Base-by-base conservation (phyloP, 2,888 invertebrate species). In the Pterostichus niger region DNA sequence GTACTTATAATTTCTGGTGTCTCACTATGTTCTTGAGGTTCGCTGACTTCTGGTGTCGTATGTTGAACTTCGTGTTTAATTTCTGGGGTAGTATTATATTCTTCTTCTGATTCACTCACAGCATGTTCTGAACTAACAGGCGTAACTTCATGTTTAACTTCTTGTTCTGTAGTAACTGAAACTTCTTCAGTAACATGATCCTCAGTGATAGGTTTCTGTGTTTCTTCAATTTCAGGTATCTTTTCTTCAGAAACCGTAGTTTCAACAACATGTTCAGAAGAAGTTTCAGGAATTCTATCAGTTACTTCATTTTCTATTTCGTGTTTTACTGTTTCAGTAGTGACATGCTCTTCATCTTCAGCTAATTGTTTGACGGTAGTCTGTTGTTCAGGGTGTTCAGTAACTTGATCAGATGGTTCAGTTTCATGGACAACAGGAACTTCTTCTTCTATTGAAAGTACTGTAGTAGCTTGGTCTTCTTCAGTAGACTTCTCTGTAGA, bases 241-340 rank as follows among this genome's bases (percentile, higher is more conserved):
- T 78, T 81, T 83, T 83, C 84, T 78, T 84, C 54, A 7, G 87
- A 82, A 81, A 81, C 73, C 44, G 84, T 71, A 13, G 61, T 84
- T 83, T 56, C 79, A 15, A 59, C 56, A 15, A 68, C 82, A 31
- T 54, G 35, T 59, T 84, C 83, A n/a, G 81, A 40, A 11, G 56
- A 56, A 15, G 49, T 33, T 33, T 40, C 82, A 44, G 44, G 44
- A 44, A 68, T 31, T 44, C 49, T 61, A 76, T 83, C 84, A 33
- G 82, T 83, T 10, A 52, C 80, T 46, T 78, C 77, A 11, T 77
- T 64, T n/a, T 59, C 77, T 44, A 71, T 71, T 82, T 83, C 83
- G 54, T 73, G 56, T 56, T 73, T n/a, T 11, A 17, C 83, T 61
- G 35, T 44, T 68, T 82, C 84, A 52, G 77, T 77, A 24, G 76